Conservation (phyloP, 53 echinoderm and acorn worm species). For the Actinopyga echinites region DNA sequence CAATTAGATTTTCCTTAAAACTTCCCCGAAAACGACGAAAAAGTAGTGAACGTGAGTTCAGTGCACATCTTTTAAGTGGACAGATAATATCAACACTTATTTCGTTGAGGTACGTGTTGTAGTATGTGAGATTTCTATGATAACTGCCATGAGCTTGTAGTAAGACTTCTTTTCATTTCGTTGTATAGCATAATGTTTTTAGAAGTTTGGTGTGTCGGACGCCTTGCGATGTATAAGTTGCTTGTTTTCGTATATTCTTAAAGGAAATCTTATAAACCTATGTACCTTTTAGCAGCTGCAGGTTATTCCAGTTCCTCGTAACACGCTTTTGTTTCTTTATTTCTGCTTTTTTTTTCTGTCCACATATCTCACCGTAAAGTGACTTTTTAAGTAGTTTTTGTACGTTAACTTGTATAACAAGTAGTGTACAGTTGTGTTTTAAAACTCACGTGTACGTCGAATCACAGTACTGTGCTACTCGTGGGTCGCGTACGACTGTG, state of each 20-base stretch:
- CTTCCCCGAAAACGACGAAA: too few species aligned
- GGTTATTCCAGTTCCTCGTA: conserved; percentile 14
- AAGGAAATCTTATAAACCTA: conserved; percentile 2
- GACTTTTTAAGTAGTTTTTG: conserved; percentile 42
- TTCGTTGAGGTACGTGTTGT: too few species aligned
- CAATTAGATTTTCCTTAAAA: too few species aligned
- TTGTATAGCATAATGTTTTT: neutral
- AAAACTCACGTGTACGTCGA: conserved; percentile 16
- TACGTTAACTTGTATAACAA: conserved; percentile 42
- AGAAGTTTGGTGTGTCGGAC: neutral
- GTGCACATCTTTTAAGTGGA: too few species aligned
- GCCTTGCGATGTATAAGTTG: conserved; percentile 1
- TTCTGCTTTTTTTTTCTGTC: conserved; percentile 21
- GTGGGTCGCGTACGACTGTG: conserved; percentile 14
- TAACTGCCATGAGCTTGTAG: too few species aligned
- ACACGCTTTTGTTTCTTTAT: conserved; percentile 5
- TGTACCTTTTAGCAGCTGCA: conserved; percentile 14
- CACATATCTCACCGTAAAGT: conserved; percentile 35
- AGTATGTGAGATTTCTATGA: too few species aligned
- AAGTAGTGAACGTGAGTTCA: too few species aligned
- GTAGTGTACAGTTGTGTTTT: conserved; percentile 32
- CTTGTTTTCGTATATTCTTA: neutral
- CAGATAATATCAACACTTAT: too few species aligned
- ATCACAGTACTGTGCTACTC: neutral
- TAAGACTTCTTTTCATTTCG: too few species aligned